Evolutionary conservation across 2,888 invertebrate species (phyloP), one percentile per base, ranked within the genome.

Genomic region (Agrotis ipsilon): DNA sequence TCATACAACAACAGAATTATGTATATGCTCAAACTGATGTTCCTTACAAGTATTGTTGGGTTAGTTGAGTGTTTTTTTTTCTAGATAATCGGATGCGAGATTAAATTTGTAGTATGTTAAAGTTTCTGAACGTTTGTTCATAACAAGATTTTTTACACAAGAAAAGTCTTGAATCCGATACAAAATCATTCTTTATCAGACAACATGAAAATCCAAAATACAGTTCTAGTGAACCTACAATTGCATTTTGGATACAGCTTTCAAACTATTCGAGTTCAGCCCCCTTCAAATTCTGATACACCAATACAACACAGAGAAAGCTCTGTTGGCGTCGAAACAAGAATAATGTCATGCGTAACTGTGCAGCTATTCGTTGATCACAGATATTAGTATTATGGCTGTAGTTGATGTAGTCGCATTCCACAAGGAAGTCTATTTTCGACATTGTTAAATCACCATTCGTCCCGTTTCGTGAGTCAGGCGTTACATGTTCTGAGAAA

Each of bases 401-500:
- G 77, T 71, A 81, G 74, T 72, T 82, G 86, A 79, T 84, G 82
- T 85, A 84, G 83, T 87, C 83, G 82, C 85, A 91, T 91, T 90
- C 90, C 89, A 87, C 83, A 79, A 86, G 86, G 82, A 85, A 85
- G 87, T 91, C 91, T 93, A 92, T 91, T 92, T 92, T 88, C 87
- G 86, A 89, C 85, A 83, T 84, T 83, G 88, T 88, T 89, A 88
- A 91, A 90, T 91, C 90, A 91, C 90, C 88, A 88, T 90, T 87
- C 87, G 88, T 89, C 85, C 86, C 88, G 87, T 89, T 88, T 87
- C 85, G 88, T 92, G 93, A 92, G 84, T 92, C 92, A 92, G 86
- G 70, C 88, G 84, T 86, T 83, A 87, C 88, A 83, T 86, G 90
- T 93, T 92, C 93, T 86, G 82, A 89, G 93, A 93, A 92, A 87